Evolutionary conservation across 2,888 invertebrate genomes (phyloP), one percentile per base, ranked within the genome.

Genomic region (Mesorhabditis belari): DNA sequence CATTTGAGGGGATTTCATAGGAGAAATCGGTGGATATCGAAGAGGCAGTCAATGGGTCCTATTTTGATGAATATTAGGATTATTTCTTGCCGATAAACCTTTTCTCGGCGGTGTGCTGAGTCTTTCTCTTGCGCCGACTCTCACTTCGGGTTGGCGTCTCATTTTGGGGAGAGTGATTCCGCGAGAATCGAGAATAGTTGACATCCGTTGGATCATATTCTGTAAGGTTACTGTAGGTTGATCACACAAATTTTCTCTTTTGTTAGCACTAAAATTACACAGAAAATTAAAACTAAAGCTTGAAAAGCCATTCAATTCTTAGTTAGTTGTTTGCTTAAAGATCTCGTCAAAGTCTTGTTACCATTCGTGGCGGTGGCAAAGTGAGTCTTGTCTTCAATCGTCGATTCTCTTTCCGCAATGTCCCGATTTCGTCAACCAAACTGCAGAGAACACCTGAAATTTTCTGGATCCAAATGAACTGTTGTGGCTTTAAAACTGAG

Each of bases 361-460:
- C 44, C 44, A 26, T 64, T 6, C 60, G 29, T 3, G 63, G 60
- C n/a, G 44, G 44, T 35, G 71, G 62, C 17, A 67, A 69, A 0
- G 66, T 63, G 9, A 77, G 55, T 35, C 77, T 67, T 4, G 74
- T 72, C 55, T 77, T 75, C 51, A 79, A 64, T 6, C 73, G 64
- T 29, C 71, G 69, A 58, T 79, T 79, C 58, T 79, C 73, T 28
- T 66, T 71, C 26, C 77, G 73, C 26, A 79, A 67, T 17, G 75
- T 68, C 6, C 74, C 70, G 55, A 79, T 80, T 58, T 79, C 79
- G 52, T 73, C 73, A 24, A 80, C 76, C n/a, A 79, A 65, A 58
- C 70, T 71, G 64, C 77, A 80, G 0, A 79, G 65, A 19, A 77
- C 76, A 55, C 73, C 78, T 78, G 63, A 58, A 78, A 66, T n/a